Conservation (phyloP, 2,888 invertebrate genomes). For the Pachymerium ferrugineum region DNA sequence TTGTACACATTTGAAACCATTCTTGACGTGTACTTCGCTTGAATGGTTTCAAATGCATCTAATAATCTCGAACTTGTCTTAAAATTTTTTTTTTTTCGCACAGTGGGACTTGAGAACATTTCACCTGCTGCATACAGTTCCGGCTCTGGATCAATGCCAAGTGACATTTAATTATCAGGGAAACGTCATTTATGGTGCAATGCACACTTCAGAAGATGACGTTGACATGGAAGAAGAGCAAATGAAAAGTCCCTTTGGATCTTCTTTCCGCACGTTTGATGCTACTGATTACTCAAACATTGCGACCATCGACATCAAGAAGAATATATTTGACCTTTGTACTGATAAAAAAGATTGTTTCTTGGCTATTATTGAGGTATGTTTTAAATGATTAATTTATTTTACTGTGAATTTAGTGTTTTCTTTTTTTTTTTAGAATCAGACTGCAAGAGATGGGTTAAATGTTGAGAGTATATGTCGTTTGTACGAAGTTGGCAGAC, state of each 20-base stretch:
- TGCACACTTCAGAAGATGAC: conserved; percentile 49
- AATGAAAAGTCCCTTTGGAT: conserved; percentile 64
- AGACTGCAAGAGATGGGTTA: conserved; percentile 57
- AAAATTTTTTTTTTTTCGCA: conserved; percentile 29
- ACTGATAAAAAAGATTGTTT: conserved; percentile 78
- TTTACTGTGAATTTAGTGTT: background rate
- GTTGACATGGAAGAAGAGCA: conserved; percentile 48
- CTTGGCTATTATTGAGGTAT: conserved; percentile 76
- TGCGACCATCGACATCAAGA: conserved; percentile 88
- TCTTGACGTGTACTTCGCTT: conserved; percentile 20
- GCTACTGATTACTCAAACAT: conserved; percentile 90
- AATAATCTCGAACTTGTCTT: background rate
- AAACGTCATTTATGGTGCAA: conserved; percentile 73
- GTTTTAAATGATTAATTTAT: conserved; percentile 22
- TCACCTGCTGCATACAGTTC: conserved; percentile 87
- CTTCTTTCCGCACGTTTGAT: conserved; percentile 92
- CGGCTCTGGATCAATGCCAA: conserved; percentile 83
- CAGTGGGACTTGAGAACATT: conserved; percentile 95
- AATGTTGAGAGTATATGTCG: conserved; percentile 84
- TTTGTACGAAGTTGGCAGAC: conserved; percentile 85
- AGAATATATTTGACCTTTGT: conserved; percentile 77
- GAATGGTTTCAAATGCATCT: background rate
- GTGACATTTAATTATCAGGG: conserved; percentile 82
- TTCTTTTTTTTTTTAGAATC: conserved; percentile 34
- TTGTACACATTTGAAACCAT: conserved; percentile 28